A percentile compares a stretch with the other conserved stretches of the same genome.
Conservation (phyloP, 2,888 invertebrate species). For the Arge pagana region DNA sequence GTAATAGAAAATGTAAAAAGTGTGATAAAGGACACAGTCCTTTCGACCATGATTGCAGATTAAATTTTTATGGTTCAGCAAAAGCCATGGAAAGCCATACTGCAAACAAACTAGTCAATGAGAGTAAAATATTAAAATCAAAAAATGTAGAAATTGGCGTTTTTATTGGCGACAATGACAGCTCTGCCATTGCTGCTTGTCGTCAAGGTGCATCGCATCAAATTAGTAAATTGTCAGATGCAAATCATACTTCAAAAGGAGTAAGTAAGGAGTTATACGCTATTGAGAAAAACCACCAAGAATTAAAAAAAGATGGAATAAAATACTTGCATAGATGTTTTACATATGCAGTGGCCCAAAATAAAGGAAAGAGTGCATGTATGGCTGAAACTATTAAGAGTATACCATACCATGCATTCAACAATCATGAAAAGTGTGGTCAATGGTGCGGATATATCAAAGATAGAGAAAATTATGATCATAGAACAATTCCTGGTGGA, state of each 20-base stretch:
- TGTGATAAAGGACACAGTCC: constrained; percentile 27
- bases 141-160: constrained; percentile 21
- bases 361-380: constrained; percentile 15
- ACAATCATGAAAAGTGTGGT: constrained; percentile 25
- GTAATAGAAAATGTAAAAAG: constrained; percentile 26
- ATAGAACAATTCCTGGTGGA: too few species aligned
- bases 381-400: constrained; percentile 22
- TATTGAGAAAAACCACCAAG: constrained; percentile 3
- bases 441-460: constrained; percentile 26
- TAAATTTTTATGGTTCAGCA: constrained; percentile 32
- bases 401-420: constrained; percentile 24
- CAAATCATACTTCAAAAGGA: constrained; percentile 13
- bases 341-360: constrained; percentile 21
- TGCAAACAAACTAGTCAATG: constrained; percentile 22
- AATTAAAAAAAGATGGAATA: constrained; percentile 7
- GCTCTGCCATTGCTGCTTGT: constrained; percentile 22
- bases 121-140: constrained; percentile 26
- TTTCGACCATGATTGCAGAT: constrained; percentile 32
- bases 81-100: constrained; percentile 36
- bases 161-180: constrained; percentile 28
- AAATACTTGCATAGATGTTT: constrained; percentile 24
- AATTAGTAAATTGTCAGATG: constrained; percentile 12
- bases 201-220: constrained; percentile 1
- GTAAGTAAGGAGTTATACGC: constrained; percentile 4
- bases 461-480: constrained; percentile 9